Percentiles rank a stretch among this genome's conserved stretches.
phyloP scores from a whole-genome alignment of 2,888 invertebrate species.

The Ferdinandea cuprea region DNA sequence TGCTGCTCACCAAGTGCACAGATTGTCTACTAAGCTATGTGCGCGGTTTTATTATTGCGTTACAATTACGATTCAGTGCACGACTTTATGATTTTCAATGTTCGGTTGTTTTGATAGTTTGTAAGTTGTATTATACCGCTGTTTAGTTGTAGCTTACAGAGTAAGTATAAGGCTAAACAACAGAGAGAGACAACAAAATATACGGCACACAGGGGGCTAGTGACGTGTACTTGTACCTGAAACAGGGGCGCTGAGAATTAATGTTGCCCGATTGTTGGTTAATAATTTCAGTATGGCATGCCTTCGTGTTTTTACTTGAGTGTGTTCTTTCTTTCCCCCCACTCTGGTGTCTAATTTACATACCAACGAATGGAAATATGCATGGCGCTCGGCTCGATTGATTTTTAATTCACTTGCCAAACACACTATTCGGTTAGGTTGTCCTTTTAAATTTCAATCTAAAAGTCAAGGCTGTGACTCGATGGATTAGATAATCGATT shows the following conservation, averaged over 20 bases:
- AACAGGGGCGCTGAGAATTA: constrained; percentile 66
- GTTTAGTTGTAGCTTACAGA: constrained; percentile 22
- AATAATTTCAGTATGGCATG: constrained; percentile 35
- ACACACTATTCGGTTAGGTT: constrained; percentile 27
- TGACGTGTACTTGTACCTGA: background rate
- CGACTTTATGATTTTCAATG: constrained; percentile 73
- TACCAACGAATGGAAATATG: constrained; percentile 4
- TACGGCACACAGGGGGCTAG: background rate
- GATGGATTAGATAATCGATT: constrained; percentile 35
- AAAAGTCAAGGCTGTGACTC: constrained; percentile 58
- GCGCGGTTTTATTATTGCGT: constrained; percentile 68
- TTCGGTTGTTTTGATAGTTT: constrained; percentile 28
- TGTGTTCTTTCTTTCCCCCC: constrained; percentile 23
- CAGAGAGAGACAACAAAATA: constrained; percentile 17
- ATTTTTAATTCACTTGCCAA: constrained; percentile 37
- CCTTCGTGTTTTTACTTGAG: background rate
- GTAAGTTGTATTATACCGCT: constrained; percentile 23
- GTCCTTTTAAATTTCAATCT: constrained; percentile 18
- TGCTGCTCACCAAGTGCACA: constrained; percentile 3
- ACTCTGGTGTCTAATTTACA: constrained; percentile 15
- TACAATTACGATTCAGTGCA: constrained; percentile 74
- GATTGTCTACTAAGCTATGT: constrained; percentile 33
- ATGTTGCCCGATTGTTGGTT: constrained; percentile 57
- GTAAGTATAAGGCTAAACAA: background rate
- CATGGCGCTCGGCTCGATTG: constrained; percentile 8